A percentile compares a stretch with the other conserved stretches of the same genome.
phyloP scores from a whole-genome alignment of 2,888 invertebrate genomes.

The Drosophila mercatorum region DNA sequence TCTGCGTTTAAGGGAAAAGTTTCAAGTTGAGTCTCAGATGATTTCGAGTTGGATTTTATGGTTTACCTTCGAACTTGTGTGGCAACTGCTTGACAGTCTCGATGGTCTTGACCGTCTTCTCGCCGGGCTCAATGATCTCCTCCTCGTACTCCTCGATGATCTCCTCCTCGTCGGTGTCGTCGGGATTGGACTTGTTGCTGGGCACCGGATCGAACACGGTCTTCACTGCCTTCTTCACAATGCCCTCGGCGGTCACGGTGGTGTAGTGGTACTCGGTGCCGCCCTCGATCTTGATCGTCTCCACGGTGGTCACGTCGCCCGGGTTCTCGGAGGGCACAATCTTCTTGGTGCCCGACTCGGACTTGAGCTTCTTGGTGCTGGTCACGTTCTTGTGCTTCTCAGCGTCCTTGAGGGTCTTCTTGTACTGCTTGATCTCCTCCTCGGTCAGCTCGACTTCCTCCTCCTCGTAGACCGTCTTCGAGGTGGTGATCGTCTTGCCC shows the following conservation, averaged over 20 bases:
- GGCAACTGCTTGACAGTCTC: slow-evolving; percentile 82
- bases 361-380: slow-evolving; percentile 82
- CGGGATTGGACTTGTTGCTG: slow-evolving; percentile 72
- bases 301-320: slow-evolving; percentile 84
- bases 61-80: slow-evolving; percentile 80
- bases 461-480: slow-evolving; percentile 84
- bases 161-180: slow-evolving; percentile 83
- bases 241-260: slow-evolving; percentile 83
- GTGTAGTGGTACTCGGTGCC: slow-evolving; percentile 84
- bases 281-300: slow-evolving; percentile 84
- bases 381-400: slow-evolving; percentile 84
- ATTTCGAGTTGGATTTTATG: background rate
- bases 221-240: slow-evolving; percentile 84
- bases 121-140: slow-evolving; percentile 84
- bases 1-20: slow-evolving; percentile 55
- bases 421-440: slow-evolving; percentile 82
- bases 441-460: slow-evolving; percentile 83
- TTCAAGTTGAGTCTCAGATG: background rate
- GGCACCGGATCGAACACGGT: slow-evolving; percentile 84
- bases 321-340: slow-evolving; percentile 84
- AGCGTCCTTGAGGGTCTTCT: slow-evolving; percentile 84
- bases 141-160: slow-evolving; percentile 84
- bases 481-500: slow-evolving; percentile 83
- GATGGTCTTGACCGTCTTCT: slow-evolving; percentile 82
- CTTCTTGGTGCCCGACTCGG: slow-evolving; percentile 84